phyloP scores from a whole-genome alignment of 2,888 invertebrate genomes.

The Leptinotarsa peninsularis region DNA sequence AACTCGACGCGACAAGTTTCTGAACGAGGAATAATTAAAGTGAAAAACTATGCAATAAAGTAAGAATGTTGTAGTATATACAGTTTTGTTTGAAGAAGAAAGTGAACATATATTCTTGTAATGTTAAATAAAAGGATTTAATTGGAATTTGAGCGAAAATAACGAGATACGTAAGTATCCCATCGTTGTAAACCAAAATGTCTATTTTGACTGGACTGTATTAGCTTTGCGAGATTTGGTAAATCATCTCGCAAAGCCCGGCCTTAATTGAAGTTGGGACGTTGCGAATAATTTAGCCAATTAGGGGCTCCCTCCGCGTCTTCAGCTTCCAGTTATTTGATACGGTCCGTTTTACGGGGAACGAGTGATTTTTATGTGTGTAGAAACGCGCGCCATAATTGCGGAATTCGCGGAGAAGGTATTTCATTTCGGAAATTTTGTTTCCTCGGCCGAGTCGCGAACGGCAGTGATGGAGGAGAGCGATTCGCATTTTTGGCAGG shows the following conservation, averaged over 20 bases:
- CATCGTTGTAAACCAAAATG: too few relatives aligned
- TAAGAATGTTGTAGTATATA: too few relatives aligned
- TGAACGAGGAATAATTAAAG: too few relatives aligned
- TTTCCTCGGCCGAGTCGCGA: slow-evolving; percentile 7
- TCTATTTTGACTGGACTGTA: neutral
- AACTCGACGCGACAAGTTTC: too few relatives aligned
- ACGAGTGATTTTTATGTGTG: slow-evolving; percentile 24
- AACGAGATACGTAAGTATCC: too few relatives aligned
- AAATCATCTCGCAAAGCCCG: slow-evolving; percentile 28
- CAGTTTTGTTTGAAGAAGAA: too few relatives aligned
- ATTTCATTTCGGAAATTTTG: slow-evolving; percentile 27
- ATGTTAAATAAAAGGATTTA: too few relatives aligned
- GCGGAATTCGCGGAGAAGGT: slow-evolving; percentile 27
- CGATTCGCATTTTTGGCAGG: slow-evolving; percentile 12
- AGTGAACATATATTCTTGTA: too few relatives aligned
- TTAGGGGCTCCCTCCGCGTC: slow-evolving; percentile 29
- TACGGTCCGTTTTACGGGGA: slow-evolving; percentile 27
- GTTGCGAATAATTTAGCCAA: slow-evolving; percentile 45
- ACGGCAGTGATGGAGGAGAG: slow-evolving; percentile 7
- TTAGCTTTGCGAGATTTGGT: slow-evolving; percentile 13
- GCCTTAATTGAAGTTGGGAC: slow-evolving; percentile 43
- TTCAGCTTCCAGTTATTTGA: slow-evolving; percentile 24
- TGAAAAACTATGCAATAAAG: too few relatives aligned
- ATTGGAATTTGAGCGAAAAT: too few relatives aligned
- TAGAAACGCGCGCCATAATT: slow-evolving; percentile 25